phyloP scores from a whole-genome alignment of 2,797 vertebrate genomes.

The Sebastes glaucus region DNA sequence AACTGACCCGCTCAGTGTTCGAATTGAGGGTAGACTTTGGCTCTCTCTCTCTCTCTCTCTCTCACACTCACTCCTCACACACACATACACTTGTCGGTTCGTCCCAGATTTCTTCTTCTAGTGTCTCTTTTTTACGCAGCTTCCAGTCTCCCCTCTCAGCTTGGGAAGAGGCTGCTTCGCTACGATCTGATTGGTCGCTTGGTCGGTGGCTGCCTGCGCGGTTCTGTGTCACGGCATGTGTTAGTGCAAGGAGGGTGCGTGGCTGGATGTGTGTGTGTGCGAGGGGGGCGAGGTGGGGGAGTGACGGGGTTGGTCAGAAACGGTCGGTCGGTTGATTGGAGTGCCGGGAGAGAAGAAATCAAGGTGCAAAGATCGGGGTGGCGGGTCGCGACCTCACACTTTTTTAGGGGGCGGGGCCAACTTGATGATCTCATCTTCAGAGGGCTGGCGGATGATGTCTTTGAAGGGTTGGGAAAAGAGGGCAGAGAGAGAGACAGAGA shows the following conservation, averaged over 20 bases:
- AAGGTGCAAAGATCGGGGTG: conserved; percentile 66
- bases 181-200: conserved; percentile 73
- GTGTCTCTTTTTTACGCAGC: conserved; percentile 26
- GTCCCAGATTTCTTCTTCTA: conserved; percentile 43
- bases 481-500: background rate
- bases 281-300: background rate
- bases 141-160: conserved; percentile 25
- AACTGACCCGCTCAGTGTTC: conserved; percentile 54
- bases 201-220: conserved; percentile 30
- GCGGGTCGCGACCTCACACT: conserved; percentile 79
- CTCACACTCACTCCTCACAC: conserved; percentile 22
- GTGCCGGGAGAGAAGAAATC: conserved; percentile 69
- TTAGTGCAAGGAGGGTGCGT: conserved; percentile 20
- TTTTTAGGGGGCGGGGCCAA: conserved; percentile 95
- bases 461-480: background rate
- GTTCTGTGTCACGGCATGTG: conserved; percentile 26
- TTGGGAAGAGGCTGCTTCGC: conserved; percentile 49
- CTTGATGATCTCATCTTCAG: conserved; percentile 97
- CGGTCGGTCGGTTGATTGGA: conserved; percentile 58
- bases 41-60: conserved; percentile 38
- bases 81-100: conserved; percentile 18
- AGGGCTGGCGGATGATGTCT: conserved; percentile 97
- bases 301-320: conserved; percentile 44
- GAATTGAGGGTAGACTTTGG: conserved; percentile 27
- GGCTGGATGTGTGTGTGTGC: background rate